Percentiles rank a stretch among this genome's conserved stretches.
Evolutionary conservation across 2,113 vertebrate species (phyloP).

Genomic region (Camelus bactrianus): DNA sequence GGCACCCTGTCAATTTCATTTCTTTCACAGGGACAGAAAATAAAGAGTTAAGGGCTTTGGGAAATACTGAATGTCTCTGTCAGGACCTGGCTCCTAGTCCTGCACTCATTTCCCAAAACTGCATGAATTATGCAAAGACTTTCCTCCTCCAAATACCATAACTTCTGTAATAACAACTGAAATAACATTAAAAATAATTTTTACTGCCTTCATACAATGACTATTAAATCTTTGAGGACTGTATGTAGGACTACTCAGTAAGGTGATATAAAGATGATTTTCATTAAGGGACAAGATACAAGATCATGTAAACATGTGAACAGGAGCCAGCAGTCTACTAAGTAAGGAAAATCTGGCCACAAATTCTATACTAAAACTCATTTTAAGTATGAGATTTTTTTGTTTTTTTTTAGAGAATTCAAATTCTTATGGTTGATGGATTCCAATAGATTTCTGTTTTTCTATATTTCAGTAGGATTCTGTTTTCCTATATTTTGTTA

Average conservation of each 20-base stretch:
- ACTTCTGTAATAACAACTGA: not conserved
- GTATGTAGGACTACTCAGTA: not conserved
- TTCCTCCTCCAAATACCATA: not conserved
- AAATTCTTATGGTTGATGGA: conserved; percentile 18
- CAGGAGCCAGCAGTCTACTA: not conserved
- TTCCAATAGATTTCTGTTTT: conserved; percentile 21
- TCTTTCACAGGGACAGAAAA: conserved; percentile 36
- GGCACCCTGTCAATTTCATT: not conserved
- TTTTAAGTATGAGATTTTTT: not conserved
- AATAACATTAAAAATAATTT: not conserved
- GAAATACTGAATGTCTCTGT: not conserved
- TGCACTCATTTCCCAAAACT: not conserved
- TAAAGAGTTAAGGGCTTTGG: not conserved
- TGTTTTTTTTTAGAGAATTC: not conserved
- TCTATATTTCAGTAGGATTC: not conserved
- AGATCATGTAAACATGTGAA: not conserved
- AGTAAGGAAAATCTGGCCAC: not conserved
- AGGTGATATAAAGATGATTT: not conserved
- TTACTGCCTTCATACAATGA: not conserved
- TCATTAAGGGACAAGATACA: not conserved
- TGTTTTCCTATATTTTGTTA: not conserved
- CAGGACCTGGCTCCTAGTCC: not conserved
- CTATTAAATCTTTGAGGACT: not conserved
- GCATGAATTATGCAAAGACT: not conserved
- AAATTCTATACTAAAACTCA: conserved; percentile 17